Conservation (phyloP, 2,113 vertebrate species). For the Nothoprocta perdicaria region DNA sequence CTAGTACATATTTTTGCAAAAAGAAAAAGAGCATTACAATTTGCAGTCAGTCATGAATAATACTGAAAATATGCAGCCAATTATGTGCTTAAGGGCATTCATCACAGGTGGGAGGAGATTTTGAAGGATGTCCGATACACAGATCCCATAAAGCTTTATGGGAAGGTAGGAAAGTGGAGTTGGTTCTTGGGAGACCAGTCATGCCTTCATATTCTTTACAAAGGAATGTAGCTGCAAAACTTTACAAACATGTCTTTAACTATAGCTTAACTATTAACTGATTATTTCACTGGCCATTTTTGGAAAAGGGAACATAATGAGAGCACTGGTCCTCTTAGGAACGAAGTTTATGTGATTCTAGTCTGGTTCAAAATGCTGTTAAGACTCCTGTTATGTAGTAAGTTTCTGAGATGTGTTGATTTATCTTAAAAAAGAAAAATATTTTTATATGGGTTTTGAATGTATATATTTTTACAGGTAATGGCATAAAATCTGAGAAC, state of each 20-base stretch:
- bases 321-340: neutral
- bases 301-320: neutral
- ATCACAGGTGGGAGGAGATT: neutral
- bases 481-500: neutral
- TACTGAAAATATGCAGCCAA: rapidly evolving
- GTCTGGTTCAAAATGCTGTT: neutral
- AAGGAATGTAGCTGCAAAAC: neutral
- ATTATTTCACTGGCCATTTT: neutral
- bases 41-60: neutral
- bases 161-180: neutral
- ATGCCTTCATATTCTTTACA: neutral
- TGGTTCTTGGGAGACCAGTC: neutral
- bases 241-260: neutral
- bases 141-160: neutral
- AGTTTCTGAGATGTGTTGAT: neutral
- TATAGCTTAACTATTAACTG: neutral
- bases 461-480: neutral
- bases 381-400: neutral
- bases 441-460: neutral
- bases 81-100: neutral
- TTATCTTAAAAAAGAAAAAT: neutral
- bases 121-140: neutral
- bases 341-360: neutral
- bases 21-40: neutral
- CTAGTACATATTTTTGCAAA: neutral